These are phyloP conservation scores for Iselma pallidipennis DNA, from an alignment of 2,888 invertebrate genomes.

Conservation along the genomic window DNA sequence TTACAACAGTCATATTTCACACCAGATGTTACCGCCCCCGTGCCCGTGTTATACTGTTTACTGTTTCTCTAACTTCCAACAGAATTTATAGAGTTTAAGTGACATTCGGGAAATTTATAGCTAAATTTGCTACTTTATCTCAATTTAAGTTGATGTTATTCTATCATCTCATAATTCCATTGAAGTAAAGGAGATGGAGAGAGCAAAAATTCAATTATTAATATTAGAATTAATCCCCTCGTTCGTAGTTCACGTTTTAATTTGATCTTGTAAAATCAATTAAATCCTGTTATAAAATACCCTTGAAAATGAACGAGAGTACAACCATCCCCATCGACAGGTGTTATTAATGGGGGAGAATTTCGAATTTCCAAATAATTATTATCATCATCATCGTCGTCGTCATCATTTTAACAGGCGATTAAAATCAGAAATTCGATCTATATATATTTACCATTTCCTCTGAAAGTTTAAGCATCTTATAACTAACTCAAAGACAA, in stretches of 20 bases:
- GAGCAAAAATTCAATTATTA: background rate
- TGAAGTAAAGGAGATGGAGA: too few species aligned
- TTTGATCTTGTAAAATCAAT: background rate
- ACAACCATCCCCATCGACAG: too few species aligned
- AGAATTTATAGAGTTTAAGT: background rate
- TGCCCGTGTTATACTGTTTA: background rate
- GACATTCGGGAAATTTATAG: background rate
- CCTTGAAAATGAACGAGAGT: background rate
- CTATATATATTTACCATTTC: too few species aligned
- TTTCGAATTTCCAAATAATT: too few species aligned
- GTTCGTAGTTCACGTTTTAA: too few species aligned
- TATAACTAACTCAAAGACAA: too few species aligned
- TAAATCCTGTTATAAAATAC: too few species aligned
- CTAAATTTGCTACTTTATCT: background rate
- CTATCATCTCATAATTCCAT: background rate
- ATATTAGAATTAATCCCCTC: too few species aligned
- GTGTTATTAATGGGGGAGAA: too few species aligned
- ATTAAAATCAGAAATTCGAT: background rate
- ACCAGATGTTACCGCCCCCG: background rate
- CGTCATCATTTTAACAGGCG: slow-evolving; percentile 1
- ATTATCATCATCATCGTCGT: background rate
- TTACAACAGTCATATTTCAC: background rate
- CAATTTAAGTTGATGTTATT: too few species aligned
- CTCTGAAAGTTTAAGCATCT: too few species aligned
- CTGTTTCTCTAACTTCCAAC: background rate